Evolutionary conservation across 2,888 invertebrate genomes (phyloP).

Genomic region (Neoscelio sp.): DNA sequence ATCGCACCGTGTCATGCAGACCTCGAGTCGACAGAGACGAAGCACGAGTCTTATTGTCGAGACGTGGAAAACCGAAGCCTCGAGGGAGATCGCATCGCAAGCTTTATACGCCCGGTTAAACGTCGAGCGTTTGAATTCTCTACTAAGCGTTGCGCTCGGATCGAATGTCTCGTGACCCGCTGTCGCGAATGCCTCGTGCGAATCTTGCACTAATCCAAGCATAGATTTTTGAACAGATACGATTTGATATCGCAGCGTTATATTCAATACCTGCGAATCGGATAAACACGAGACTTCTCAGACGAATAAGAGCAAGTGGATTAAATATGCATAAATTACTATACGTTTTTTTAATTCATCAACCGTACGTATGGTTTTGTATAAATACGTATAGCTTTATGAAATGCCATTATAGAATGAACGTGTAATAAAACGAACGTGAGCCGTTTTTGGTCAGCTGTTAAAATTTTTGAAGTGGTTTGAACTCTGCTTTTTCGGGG

Average conservation of each 20-base stretch:
- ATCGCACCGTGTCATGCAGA: conserved; percentile 63
- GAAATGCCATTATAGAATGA: too few relatives aligned
- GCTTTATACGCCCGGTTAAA: conserved; percentile 68
- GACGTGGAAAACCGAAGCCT: conserved; percentile 73
- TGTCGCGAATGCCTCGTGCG: conserved; percentile 67
- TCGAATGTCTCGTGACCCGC: conserved; percentile 66
- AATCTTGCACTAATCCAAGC: conserved; percentile 59
- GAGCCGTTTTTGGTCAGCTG: neutral
- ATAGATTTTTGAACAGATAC: conserved; percentile 53
- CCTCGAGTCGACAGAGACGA: conserved; percentile 77
- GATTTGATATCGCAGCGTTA: conserved; percentile 40
- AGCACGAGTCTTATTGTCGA: conserved; percentile 77
- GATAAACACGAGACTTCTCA: conserved; percentile 24
- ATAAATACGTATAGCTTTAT: too few relatives aligned
- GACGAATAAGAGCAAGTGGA: conserved; percentile 26
- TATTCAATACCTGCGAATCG: conserved; percentile 26
- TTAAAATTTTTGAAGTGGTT: conserved; percentile 20
- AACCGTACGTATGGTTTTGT: too few relatives aligned
- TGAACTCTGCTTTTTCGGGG: conserved; percentile 13
- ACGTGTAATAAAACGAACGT: neutral
- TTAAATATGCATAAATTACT: conserved; percentile 22
- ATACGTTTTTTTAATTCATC: neutral
- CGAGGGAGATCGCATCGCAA: conserved; percentile 67
- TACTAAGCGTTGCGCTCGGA: conserved; percentile 52
- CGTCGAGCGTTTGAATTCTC: conserved; percentile 60